Base-by-base conservation (phyloP, 2,888 invertebrate species). In the Caenorhabditis sp. region DNA sequence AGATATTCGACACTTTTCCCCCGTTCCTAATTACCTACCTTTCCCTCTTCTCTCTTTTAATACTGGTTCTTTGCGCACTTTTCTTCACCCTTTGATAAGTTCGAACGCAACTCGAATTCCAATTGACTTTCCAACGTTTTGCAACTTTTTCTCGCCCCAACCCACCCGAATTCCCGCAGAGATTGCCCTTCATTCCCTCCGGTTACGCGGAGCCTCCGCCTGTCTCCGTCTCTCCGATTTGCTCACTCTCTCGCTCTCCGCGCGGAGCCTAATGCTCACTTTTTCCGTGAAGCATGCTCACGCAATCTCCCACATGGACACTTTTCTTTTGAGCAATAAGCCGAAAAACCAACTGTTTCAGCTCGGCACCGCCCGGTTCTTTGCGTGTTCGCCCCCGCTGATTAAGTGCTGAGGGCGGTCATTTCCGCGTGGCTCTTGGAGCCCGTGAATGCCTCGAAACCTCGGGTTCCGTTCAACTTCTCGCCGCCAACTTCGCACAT, bases 261-360 rank as follows among this genome's bases (percentile, higher is more conserved):
- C 68, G 68, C 68, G 59, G 56, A 22, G 32, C 58, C 48, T 30
- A 52, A 26, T 39, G 45, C 66, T 35, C 55, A 26, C 22, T 24
- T 43, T 45, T 48, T n/a, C 22, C 20, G 45, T 68, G 68, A 68
- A 68, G 59, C 68, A 68, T 68, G 68, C 68, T 59, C 68, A 59
- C 52, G 52, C 52, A 46, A 52, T 39, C 37, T 24, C 52, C 24
- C 37, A 32, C 37, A n/a, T 2, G 37, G 37, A 17, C 26, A 41
- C n/a, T 52, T 58, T 52, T 35, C 59, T 32, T 52, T 68, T 27
- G 32, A 43, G 56, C 58, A 37, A 32, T 68, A 68, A 68, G 50
- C 68, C 68, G 68, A 59, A 68, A 59, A 59, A 68, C 41, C 68
- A 68, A 68, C 68, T 68, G 68, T 68, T 59, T 59, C 50, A 62